A percentile compares a stretch with the other conserved stretches of the same genome.
Evolutionary conservation across 2,113 vertebrate species (phyloP).

Genomic region (Elachura formosa): DNA sequence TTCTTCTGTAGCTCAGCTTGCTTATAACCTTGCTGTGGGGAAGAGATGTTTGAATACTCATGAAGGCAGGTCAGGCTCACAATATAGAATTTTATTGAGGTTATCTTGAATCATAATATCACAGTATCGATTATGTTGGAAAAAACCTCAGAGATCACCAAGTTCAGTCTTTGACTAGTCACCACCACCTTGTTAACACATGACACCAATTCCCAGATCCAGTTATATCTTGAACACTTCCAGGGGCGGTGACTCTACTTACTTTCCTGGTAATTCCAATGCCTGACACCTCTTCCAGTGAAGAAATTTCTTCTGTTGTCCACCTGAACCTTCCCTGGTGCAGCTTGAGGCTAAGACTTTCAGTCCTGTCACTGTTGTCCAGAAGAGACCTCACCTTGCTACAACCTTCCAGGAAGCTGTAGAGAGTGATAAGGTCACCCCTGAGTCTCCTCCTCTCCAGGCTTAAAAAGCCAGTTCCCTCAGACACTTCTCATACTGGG

Average conservation of each 20-base stretch:
- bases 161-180: background rate
- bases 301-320: background rate
- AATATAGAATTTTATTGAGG: background rate
- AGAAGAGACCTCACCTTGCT: background rate
- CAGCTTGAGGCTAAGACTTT: background rate
- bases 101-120: background rate
- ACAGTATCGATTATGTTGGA: background rate
- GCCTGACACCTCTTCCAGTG: background rate
- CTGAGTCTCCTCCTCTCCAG: background rate
- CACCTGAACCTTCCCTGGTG: background rate
- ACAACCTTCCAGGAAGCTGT: background rate
- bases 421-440: too few relatives aligned
- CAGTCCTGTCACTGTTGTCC: background rate
- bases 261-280: background rate
- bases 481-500: too few relatives aligned
- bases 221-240: background rate
- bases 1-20: background rate
- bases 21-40: background rate
- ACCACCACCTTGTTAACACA: background rate
- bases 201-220: background rate
- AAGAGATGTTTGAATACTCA: background rate
- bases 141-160: background rate
- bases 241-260: background rate
- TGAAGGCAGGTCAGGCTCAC: background rate
- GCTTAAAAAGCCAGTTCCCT: background rate